Evolutionary conservation across 2,797 vertebrate species (phyloP), one percentile per base, ranked within the genome.

Genomic region (Petrocephalus sullivani): DNA sequence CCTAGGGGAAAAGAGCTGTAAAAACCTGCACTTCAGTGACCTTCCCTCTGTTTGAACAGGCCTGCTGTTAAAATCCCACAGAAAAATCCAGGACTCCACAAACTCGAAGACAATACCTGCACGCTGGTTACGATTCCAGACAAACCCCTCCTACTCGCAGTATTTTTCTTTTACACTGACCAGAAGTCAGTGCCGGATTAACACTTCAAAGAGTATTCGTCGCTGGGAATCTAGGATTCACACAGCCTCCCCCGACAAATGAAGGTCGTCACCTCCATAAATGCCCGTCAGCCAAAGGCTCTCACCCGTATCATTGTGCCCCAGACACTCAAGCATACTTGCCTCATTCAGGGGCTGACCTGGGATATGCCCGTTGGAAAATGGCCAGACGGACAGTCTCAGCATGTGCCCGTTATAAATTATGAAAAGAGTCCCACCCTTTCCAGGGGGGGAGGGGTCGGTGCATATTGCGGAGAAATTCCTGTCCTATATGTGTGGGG

Each of bases 191-290:
- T 10, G 16, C 41, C 3, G 41, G 75, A 46, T 49, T 81, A 49
- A 49, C 75, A 81, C 37, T 81, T 81, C 41, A 81, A 81, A 81
- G 75, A 81, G 75, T 81, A 81, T 49, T 49, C 41, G 37, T 81
- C 41, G 4, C 75, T 81, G 75, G 75, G 41, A 81, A 21, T 81
- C 41, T 3, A 41, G 19, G 75, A 21, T n/a, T 49, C 3, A 2
- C 71, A 49, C 67, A 75, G 64, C 64, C 64, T 33, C 41, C 41
- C 41, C 75, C 19, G 0, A 21, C 41, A 46, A 21, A 21, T 81
- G 75, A 49, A 81, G 75, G 75, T 81, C 75, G n/a, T 21, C 75
- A 81, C 75, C 75, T 49, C 19, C 8, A 81, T 81, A 81, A 81
- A 81, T 49, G 75, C 37, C 71, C 37, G 16, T 41, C 41, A 46